These are phyloP conservation scores for Anaspis maculata DNA, from an alignment of 2,888 invertebrate species.

Conservation along the genomic window DNA sequence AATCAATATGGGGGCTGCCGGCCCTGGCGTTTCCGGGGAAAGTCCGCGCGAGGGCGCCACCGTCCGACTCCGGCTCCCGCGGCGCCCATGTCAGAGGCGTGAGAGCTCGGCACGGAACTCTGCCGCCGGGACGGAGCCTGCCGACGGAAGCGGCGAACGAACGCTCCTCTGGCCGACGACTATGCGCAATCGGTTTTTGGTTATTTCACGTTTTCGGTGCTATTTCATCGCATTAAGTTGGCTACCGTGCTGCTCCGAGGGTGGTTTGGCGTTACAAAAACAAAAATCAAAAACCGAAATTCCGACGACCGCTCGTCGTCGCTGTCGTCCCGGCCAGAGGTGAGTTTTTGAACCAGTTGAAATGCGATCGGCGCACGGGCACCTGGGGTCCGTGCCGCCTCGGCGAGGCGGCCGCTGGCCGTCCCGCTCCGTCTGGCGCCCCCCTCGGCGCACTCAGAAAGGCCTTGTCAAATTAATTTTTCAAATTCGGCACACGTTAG, in stretches of 20 bases:
- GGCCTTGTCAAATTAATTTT: no score
- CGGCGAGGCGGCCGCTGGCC: neutral
- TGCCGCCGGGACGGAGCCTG: conserved; percentile 7
- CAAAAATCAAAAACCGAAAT: conserved; percentile 25
- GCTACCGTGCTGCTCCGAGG: conserved; percentile 42
- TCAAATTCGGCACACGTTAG: no score
- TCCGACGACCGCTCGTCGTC: no score
- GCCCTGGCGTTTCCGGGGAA: conserved; percentile 9
- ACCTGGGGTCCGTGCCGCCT: neutral
- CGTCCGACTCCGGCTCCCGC: conserved; percentile 13
- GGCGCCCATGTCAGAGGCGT: neutral
- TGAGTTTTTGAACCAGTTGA: conserved; percentile 20
- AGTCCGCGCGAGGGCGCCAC: conserved; percentile 28
- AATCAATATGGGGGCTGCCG: conserved; percentile 33
- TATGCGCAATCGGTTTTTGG: conserved; percentile 35
- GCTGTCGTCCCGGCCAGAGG: conserved; percentile 27
- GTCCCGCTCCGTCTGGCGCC: neutral
- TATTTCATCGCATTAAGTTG: conserved; percentile 43
- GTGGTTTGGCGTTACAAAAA: conserved; percentile 38
- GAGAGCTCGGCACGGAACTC: neutral
- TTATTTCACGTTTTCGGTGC: conserved; percentile 40
- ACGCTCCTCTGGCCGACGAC: conserved; percentile 22
- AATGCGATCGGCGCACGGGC: neutral
- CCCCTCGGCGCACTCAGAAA: no score
- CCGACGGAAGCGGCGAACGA: conserved; percentile 21